Base-by-base conservation (phyloP, 2,797 vertebrate species). In the Tachyglossus aculeatus region DNA sequence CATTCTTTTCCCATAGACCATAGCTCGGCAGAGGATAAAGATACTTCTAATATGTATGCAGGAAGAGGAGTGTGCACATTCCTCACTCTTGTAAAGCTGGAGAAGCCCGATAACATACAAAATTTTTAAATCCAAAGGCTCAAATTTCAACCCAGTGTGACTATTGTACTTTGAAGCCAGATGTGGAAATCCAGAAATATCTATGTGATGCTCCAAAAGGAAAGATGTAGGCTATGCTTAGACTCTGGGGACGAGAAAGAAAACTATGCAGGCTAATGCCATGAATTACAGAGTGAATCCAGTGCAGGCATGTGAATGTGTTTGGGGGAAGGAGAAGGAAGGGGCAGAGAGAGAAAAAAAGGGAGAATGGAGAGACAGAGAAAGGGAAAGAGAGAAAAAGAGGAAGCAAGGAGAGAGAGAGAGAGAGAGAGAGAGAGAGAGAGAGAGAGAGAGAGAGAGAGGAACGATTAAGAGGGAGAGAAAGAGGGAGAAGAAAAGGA, bases 81-180 rank as follows among this genome's bases (percentile, higher is more conserved):
- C n/a, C 36, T 76, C 68, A 67, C 15, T 48, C 63, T 78, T 78
- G 44, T 61, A 80, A 84, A 85, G 61, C 73, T 83, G 78, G 45
- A n/a, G 22, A 33, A 87, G 74, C 33, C 66, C 82, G 80, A 88
- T 85, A 82, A 83, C 14, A 15, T n/a, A n/a, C n/a, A 21, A 72
- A 47, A 34, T 0, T 0, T 4, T 75, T 82, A 68, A 84, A 80
- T 79, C 58, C 59, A 69, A 75, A 75, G 51, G 54, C 59, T 77
- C 47, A 40, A 68, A 64, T 75, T 84, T 78, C 53, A 84, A 29
- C 59, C 43, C 67, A 70, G 29, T 44, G 21, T 32, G 80, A 60
- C 45, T 67, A 74, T 57, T 67, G 15, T 61, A n/a, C n/a, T n/a
- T n/a, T n/a, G n/a, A 57, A 87, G 74, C 71, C 38, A 80, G 62